phyloP scores from a whole-genome alignment of 1,140 invertebrate genomes.

The Drosophila sp. region DNA sequence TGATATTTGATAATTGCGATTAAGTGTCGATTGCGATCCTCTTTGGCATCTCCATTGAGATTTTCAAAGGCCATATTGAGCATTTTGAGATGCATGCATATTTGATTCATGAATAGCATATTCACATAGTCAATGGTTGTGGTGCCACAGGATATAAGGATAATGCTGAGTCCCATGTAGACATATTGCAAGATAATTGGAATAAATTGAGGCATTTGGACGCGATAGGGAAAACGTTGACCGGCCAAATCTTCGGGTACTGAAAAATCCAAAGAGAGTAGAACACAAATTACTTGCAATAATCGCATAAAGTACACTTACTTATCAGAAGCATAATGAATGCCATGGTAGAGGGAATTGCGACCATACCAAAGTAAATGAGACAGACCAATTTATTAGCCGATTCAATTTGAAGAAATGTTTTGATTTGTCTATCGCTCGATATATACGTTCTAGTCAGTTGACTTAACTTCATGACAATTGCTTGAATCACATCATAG shows the following conservation, averaged over 20 bases:
- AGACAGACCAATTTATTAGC: slow-evolving; percentile 4
- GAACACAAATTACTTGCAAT: not conserved
- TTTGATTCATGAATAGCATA: slow-evolving; percentile 44
- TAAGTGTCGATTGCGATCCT: not conserved
- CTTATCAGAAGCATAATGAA: slow-evolving; percentile 2
- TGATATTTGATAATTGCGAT: slow-evolving; percentile 15
- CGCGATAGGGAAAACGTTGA: slow-evolving; percentile 10
- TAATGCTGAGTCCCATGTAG: slow-evolving; percentile 7
- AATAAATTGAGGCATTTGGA: slow-evolving; percentile 2
- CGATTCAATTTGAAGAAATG: not conserved
- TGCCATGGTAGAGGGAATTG: not conserved
- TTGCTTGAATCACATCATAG: slow-evolving; percentile 5
- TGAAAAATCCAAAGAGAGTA: not conserved
- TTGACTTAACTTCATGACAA: not conserved
- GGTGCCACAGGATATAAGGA: slow-evolving; percentile 4
- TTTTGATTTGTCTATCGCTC: slow-evolving; percentile 2
- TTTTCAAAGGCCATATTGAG: slow-evolving; percentile 41
- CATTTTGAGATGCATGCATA: slow-evolving; percentile 42
- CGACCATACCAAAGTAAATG: not conserved
- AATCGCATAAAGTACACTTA: not conserved
- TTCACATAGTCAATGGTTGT: slow-evolving; percentile 44
- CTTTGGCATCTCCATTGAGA: not conserved
- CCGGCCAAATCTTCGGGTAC: slow-evolving; percentile 11
- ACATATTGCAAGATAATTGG: slow-evolving; percentile 2
- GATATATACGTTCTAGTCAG: not conserved